Evolutionary conservation across 2,888 invertebrate species (phyloP), one percentile per base, ranked within the genome.

Genomic region (Megamerina dolium): DNA sequence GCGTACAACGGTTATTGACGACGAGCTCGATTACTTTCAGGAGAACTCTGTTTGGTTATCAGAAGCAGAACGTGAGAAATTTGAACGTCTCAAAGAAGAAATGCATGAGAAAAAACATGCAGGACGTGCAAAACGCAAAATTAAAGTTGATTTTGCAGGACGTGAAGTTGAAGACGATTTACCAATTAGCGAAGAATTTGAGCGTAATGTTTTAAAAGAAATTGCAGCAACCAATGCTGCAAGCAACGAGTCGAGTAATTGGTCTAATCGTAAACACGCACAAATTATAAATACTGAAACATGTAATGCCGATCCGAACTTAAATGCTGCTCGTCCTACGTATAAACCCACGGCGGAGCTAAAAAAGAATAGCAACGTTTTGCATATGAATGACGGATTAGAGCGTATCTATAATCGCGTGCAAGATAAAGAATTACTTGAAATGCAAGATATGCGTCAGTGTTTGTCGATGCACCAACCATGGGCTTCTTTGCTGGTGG

Each of bases 381-480:
- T 40, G 6, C 30, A 17, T 2, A 4, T 29, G 17, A 50, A 45
- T n/a, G 49, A 50, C 31, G 57, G 58, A n/a, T 49, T 62, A 10
- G 66, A 66, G 40, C 59, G 60, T 3, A 52, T 57, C 10, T 70
- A 65, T 43, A 72, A 73, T 47, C 75, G 81, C 3, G 77, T 86
- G 12, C 91, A 92, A 64, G 91, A 92, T 63, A 75, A 79, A 32
- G 82, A 84, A 64, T 72, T 87, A 39, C 78, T 85, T 59, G 85
- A 87, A 74, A 87, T 92, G 82, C 78, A 80, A 33, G 93, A 93
- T 69, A 76, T 83, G 54, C 93, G 94, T 2, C 75, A 82, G 56
- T 96, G 95, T 66, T 73, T 97, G 12, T 92, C 91, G 56, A 84
- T 97, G 85, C 93, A 93, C 72, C 96, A 97, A 64, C 96, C 96